Evolutionary conservation across 35 echinoderm and acorn worm species (phyloP).

Genomic region (Eucidaris tribuloides): DNA sequence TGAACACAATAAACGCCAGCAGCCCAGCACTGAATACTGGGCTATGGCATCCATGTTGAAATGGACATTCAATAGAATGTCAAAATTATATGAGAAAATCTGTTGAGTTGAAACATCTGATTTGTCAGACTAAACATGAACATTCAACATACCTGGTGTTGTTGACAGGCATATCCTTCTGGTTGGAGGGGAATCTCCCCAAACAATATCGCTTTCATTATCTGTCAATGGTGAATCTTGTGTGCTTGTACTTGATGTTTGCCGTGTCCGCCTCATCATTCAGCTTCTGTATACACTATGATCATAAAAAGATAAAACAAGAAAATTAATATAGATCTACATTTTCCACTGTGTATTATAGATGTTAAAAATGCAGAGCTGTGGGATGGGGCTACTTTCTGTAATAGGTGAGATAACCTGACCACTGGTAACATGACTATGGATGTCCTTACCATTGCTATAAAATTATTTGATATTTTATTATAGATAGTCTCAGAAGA

Average conservation of each 20-base stretch:
- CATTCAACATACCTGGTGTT: constrained; percentile 24
- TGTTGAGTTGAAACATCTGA: no score
- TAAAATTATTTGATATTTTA: no score
- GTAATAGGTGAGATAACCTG: no score
- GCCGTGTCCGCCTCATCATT: background rate
- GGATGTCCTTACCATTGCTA: no score
- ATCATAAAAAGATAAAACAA: no score
- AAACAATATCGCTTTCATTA: constrained; percentile 13
- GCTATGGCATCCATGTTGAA: background rate
- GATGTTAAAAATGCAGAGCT: no score
- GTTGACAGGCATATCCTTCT: background rate
- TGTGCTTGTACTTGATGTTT: background rate
- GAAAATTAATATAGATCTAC: no score
- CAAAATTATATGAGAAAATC: background rate
- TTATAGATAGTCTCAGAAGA: no score
- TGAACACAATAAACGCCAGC: background rate
- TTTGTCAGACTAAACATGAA: background rate
- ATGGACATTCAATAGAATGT: background rate
- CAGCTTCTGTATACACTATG: no score
- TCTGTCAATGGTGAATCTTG: constrained; percentile 21
- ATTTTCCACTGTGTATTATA: no score
- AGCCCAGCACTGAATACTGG: background rate
- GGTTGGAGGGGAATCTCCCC: constrained; percentile 31
- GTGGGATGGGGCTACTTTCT: no score
- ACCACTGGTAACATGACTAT: no score